Evolutionary conservation across 2,888 invertebrate genomes (phyloP).

Genomic region (Clistopyga incitator): DNA sequence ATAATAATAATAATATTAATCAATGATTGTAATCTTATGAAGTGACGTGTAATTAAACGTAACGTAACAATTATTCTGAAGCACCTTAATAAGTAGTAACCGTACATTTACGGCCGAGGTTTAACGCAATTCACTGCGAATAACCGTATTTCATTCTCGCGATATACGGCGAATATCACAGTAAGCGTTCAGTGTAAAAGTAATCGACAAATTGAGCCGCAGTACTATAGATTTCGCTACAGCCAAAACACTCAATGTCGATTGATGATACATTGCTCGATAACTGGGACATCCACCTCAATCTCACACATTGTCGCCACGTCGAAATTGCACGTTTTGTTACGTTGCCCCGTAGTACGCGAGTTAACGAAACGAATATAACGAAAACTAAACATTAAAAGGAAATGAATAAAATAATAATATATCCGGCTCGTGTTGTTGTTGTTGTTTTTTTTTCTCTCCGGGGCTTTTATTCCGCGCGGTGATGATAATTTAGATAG

Average conservation of each 20-base stretch:
- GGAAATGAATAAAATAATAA: conserved; percentile 49
- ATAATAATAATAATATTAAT: conserved; percentile 66
- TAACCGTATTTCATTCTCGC: conserved; percentile 26
- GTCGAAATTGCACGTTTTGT: conserved; percentile 66
- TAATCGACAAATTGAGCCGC: not conserved
- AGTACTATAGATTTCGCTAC: conserved; percentile 3
- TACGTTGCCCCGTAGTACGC: conserved; percentile 60
- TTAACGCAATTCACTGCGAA: conserved; percentile 15
- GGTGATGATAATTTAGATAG: conserved; percentile 31
- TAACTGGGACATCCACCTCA: not conserved
- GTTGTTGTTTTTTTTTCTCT: too few species aligned
- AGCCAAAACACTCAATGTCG: not conserved
- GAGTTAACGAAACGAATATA: conserved; percentile 40
- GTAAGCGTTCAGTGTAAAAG: not conserved
- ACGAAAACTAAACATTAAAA: not conserved
- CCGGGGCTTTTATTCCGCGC: conserved; percentile 24
- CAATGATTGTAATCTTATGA: conserved; percentile 74
- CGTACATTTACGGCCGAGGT: conserved; percentile 65
- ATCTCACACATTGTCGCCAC: conserved; percentile 47
- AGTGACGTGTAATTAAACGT: conserved; percentile 73
- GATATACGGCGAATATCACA: not conserved
- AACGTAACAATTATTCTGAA: conserved; percentile 81
- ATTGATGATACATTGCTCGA: not conserved
- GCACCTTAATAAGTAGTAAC: conserved; percentile 77
- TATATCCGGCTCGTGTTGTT: conserved; percentile 31